Evolutionary conservation across 2,797 vertebrate genomes (phyloP).

Genomic region (Acanthurus leucopareius): DNA sequence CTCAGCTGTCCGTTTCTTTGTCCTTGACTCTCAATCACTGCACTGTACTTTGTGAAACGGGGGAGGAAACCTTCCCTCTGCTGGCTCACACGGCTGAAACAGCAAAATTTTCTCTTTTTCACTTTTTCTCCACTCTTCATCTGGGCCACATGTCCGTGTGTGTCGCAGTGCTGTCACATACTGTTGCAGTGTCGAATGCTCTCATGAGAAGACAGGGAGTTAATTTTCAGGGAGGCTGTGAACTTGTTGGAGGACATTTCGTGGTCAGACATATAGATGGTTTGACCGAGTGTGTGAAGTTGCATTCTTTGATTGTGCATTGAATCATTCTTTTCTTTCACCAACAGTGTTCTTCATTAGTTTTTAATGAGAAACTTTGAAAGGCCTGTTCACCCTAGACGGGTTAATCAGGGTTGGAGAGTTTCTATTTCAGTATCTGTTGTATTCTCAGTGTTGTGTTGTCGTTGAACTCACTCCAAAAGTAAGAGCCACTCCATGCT

Average conservation of each 20-base stretch:
- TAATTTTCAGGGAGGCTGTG: not conserved
- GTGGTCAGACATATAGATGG: slow-evolving; percentile 1
- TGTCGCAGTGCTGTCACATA: slow-evolving; percentile 49
- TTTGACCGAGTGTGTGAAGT: slow-evolving; percentile 44
- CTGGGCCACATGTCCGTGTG: slow-evolving; percentile 52
- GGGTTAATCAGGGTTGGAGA: slow-evolving; percentile 42
- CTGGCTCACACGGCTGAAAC: slow-evolving; percentile 59
- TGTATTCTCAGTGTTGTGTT: slow-evolving; percentile 64
- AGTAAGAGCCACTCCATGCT: slow-evolving; percentile 50
- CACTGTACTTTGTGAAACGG: slow-evolving; percentile 57
- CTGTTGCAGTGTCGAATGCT: slow-evolving; percentile 36
- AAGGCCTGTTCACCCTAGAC: slow-evolving; percentile 58
- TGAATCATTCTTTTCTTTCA: slow-evolving; percentile 55
- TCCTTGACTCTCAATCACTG: slow-evolving; percentile 72
- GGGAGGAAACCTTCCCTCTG: slow-evolving; percentile 24
- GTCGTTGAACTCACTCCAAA: slow-evolving; percentile 64
- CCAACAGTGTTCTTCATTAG: slow-evolving; percentile 66
- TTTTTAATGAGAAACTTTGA: slow-evolving; percentile 69
- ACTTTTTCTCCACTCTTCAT: slow-evolving; percentile 60
- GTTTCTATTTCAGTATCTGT: slow-evolving; percentile 65
- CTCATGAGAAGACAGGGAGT: slow-evolving; percentile 21
- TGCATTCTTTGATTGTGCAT: slow-evolving; percentile 53
- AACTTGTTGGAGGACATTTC: not conserved
- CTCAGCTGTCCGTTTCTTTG: slow-evolving; percentile 69
- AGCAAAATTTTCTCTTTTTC: slow-evolving; percentile 60